These are phyloP conservation scores for Bembecia ichneumoniformis DNA, from an alignment of 2,888 invertebrate genomes.

Conservation along the genomic window DNA sequence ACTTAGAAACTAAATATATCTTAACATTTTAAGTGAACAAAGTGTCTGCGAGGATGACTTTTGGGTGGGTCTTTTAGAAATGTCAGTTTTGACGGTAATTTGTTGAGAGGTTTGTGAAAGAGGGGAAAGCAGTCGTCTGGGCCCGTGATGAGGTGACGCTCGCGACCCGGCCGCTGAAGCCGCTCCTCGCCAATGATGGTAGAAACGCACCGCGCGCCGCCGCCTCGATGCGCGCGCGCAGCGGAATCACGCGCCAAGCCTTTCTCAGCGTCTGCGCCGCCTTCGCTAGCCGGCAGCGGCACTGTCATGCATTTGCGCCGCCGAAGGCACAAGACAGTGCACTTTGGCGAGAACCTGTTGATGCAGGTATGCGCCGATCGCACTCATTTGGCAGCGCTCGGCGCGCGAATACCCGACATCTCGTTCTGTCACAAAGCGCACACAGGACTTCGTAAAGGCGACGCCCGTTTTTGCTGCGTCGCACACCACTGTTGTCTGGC, in stretches of 20 bases:
- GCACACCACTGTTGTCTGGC: slow-evolving; percentile 68
- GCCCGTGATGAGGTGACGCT: slow-evolving; percentile 64
- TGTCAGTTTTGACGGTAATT: slow-evolving; percentile 24
- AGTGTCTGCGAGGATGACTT: slow-evolving; percentile 12
- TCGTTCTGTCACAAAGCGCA: slow-evolving; percentile 65
- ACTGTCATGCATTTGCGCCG: slow-evolving; percentile 75
- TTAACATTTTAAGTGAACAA: neutral
- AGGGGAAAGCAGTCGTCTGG: slow-evolving; percentile 20
- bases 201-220: slow-evolving; percentile 67
- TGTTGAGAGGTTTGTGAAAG: slow-evolving; percentile 20
- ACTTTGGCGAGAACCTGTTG: slow-evolving; percentile 82
- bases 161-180: slow-evolving; percentile 63
- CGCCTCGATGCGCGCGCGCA: slow-evolving; percentile 61
- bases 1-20: neutral
- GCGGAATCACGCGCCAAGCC: slow-evolving; percentile 54
- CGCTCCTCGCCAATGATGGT: slow-evolving; percentile 69
- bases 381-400: slow-evolving; percentile 64
- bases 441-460: slow-evolving; percentile 53
- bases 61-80: slow-evolving; percentile 13
- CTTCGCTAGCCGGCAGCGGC: slow-evolving; percentile 65
- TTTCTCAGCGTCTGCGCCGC: slow-evolving; percentile 70
- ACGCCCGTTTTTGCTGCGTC: slow-evolving; percentile 61
- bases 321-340: slow-evolving; percentile 83
- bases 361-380: slow-evolving; percentile 83
- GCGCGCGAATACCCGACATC: slow-evolving; percentile 62